Conservation (phyloP, 2,113 vertebrate genomes). For the Ivindomyrus marchei region DNA sequence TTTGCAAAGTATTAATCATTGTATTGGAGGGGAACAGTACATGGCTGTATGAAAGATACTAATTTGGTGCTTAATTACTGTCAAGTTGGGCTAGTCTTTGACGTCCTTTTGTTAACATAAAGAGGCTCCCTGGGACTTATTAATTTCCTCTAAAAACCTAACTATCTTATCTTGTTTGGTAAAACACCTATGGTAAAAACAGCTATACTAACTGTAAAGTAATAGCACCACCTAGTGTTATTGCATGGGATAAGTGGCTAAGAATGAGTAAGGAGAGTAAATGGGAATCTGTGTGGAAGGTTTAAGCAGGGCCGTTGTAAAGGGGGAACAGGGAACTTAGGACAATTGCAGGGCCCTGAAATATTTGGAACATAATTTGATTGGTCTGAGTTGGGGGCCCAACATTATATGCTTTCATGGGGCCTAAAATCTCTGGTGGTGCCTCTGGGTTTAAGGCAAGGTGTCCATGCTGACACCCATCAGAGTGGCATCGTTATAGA, state of each 20-base stretch:
- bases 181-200: background rate
- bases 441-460: constrained; percentile 25
- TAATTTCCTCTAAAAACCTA: background rate
- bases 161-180: background rate
- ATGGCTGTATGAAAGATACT: background rate
- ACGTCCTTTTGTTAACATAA: background rate
- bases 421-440: background rate
- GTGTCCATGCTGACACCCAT: constrained; percentile 22
- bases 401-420: background rate
- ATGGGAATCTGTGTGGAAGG: background rate
- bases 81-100: background rate
- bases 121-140: background rate
- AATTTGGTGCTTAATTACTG: background rate
- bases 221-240: background rate
- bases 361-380: background rate
- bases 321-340: background rate
- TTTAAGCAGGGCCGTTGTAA: background rate
- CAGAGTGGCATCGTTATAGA: constrained; percentile 31
- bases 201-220: background rate
- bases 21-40: background rate
- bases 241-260: background rate
- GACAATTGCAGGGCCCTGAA: background rate
- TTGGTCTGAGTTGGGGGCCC: background rate
- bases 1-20: background rate
- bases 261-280: background rate